These are phyloP conservation scores for Asarcornis scutulata DNA, from an alignment of 2,113 vertebrate species.

Conservation along the genomic window DNA sequence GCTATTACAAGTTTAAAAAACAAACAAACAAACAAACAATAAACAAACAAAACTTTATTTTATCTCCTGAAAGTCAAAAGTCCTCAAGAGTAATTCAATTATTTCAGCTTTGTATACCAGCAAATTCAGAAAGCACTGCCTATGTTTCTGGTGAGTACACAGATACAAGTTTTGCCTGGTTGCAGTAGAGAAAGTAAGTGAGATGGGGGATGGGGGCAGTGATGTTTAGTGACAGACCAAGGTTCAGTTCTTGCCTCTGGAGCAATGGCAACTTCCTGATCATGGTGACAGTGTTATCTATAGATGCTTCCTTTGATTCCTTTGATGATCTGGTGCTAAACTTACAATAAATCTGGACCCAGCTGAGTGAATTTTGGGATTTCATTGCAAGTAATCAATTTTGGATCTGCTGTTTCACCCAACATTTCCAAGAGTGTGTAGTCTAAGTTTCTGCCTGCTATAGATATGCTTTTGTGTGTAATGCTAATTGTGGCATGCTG, in stretches of 20 bases:
- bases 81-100: neutral
- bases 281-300: neutral
- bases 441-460: neutral
- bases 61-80: neutral
- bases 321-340: neutral
- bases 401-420: neutral
- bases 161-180: neutral
- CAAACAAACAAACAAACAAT: no score
- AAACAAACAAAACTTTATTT: neutral
- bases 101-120: neutral
- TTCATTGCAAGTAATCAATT: neutral
- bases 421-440: neutral
- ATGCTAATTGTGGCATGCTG: neutral
- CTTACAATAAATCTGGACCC: neutral
- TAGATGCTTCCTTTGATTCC: neutral
- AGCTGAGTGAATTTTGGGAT: neutral
- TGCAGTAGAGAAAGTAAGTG: neutral
- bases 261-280: neutral
- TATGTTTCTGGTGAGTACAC: neutral
- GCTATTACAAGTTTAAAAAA: neutral
- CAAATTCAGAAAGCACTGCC: neutral
- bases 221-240: neutral
- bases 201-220: neutral
- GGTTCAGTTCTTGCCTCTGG: neutral
- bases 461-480: neutral